Base-by-base conservation (phyloP, 2,113 vertebrate species). In the Dissostichus mawsoni region DNA sequence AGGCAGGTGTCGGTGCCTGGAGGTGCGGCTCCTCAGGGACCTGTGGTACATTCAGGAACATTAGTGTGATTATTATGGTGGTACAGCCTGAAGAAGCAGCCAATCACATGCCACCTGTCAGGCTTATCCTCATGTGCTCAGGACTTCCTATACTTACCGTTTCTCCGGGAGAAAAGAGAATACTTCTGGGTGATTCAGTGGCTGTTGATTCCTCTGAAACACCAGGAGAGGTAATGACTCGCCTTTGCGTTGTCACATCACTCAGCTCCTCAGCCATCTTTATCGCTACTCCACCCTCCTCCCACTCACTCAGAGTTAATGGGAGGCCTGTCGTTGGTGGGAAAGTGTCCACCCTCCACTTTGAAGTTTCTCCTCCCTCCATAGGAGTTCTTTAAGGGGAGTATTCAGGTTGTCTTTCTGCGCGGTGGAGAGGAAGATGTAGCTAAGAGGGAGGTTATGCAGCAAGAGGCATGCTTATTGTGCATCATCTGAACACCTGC, bases 41-140 rank as follows among this genome's bases (percentile, higher is more conserved):
- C 20, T 44, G 65, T 59, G 68, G 61, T 69, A 78, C 64, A 53
- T 67, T 79, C 61, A 69, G 14, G 14, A 69, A 79, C 86, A 76
- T 84, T 68, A 66, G 66, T 12, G 2, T 41, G 59, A 72, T 85
- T 48, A 56, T 70, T 74, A 16, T 11, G 53, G 57, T 2, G 11
- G n/a, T 11, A 2, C n/a, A 59, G 82, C 51, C 52, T 58, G 1
- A 55, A 75, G 47, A 69, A 71, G 75, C 44, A 18, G 45, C 12
- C 69, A 13, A 5, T 69, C 80, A 45, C 69, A 73, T 41, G 44
- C 45, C 0, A 14, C 1, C 72, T 73, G 48, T 51, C 59, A 56
- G 78, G 5, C 48, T 66, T 55, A 33, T 12, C 33, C 18, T 62
- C 25, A 0, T 66, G 48, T 44, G 17, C 52, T 51, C 18, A 13